Percentiles rank a stretch among this genome's conserved stretches.
Evolutionary conservation across 2,888 invertebrate species (phyloP).

Genomic region (Scelioninae gen. 1): DNA sequence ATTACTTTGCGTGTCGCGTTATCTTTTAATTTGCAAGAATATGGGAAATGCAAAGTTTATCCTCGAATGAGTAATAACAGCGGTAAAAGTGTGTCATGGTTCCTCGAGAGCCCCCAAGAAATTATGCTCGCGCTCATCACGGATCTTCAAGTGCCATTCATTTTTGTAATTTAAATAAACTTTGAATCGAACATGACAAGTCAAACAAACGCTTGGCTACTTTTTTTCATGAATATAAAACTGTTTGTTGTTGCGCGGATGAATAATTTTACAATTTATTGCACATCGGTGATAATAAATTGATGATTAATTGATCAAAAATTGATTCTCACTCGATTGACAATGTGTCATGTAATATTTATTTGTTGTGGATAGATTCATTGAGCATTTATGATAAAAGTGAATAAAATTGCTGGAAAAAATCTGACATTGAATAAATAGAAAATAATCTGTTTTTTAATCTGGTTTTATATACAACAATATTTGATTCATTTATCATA

Average conservation of each 20-base stretch:
- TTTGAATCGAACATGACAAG: slow-evolving; percentile 53
- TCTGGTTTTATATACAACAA: too few species aligned
- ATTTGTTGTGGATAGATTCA: not conserved
- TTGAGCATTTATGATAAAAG: too few species aligned
- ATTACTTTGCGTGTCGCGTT: slow-evolving; percentile 51
- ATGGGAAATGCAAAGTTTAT: slow-evolving; percentile 62
- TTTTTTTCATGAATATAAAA: slow-evolving; percentile 24
- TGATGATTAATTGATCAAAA: slow-evolving; percentile 31
- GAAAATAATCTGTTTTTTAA: too few species aligned
- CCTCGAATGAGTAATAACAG: slow-evolving; percentile 65
- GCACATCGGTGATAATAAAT: slow-evolving; percentile 23
- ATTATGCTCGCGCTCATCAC: slow-evolving; percentile 44
- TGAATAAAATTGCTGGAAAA: too few species aligned
- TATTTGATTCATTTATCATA: too few species aligned
- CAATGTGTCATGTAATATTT: slow-evolving; percentile 18
- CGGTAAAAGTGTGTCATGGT: slow-evolving; percentile 69
- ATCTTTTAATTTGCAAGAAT: slow-evolving; percentile 63
- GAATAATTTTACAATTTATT: slow-evolving; percentile 26
- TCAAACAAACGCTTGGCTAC: slow-evolving; percentile 38
- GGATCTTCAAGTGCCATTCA: slow-evolving; percentile 44
- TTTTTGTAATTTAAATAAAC: slow-evolving; percentile 64
- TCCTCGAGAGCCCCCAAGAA: slow-evolving; percentile 57
- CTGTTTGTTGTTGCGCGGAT: slow-evolving; percentile 14
- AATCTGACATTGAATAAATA: too few species aligned
- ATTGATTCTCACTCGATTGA: slow-evolving; percentile 19